Base-by-base conservation (phyloP, 2,888 invertebrate genomes). In the Stomorhina lunata region DNA sequence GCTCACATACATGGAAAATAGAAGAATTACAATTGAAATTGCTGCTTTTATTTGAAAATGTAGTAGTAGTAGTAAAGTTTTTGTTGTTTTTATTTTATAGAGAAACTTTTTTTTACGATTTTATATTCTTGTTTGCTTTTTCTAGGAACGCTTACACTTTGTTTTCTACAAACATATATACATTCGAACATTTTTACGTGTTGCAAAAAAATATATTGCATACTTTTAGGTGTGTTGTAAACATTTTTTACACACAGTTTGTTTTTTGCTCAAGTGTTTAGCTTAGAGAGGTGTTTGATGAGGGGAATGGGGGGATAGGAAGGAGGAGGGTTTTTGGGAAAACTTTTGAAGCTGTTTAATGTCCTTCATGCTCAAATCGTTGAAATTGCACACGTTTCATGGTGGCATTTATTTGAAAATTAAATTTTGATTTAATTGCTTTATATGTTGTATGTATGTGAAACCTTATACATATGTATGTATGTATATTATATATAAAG, bases 341-440 rank as follows among this genome's bases (percentile, higher is more conserved):
- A 40, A 25, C 4, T 45, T 43, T 48, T 34, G 37, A 15, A 50
- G 45, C 17, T 80, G 37, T 66, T 37, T 37, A 63, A 40, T 61
- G 43, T 65, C 71, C 22, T 65, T 57, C 48, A 40, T 71, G 75
- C 48, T 71, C 10, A 65, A 40, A 59, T 61, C 9, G 57, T 53
- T 76, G 17, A 48, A 80, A 69, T 80, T 57, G 59, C 43, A 55
- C 69, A 77, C 71, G 66, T 77, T 66, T 65, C 20, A 53, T 45
- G 37, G 68, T 77, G 68, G 77, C 73, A 73, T 78, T 81, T 81
- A 82, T 75, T 57, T 78, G 45, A 27, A 78, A 78, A 82, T 82
- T 78, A 65, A 82, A 78, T 69, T 82, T 65, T 75, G 81, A 78
- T 82, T 82, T 78, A 78, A 82, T 75, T 82, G 73, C 78, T 69